phyloP scores from a whole-genome alignment of 2,888 invertebrate species.

The Nephrocerus scutellatus region DNA sequence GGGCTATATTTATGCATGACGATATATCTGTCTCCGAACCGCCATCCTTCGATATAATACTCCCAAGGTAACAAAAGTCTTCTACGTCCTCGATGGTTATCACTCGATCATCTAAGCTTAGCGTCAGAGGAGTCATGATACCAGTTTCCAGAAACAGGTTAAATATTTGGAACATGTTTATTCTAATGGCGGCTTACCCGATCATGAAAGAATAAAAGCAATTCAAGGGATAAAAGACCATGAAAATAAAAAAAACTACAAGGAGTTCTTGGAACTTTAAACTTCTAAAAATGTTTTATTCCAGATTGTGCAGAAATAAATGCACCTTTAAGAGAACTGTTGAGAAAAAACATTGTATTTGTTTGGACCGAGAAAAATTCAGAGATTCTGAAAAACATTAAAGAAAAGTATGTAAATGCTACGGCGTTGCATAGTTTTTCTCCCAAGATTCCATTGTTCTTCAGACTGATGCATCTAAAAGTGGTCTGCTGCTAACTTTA shows the following conservation, averaged over 20 bases:
- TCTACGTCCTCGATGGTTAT: too few species aligned
- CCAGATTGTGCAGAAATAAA: constrained; percentile 5
- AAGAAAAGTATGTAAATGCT: constrained; percentile 25
- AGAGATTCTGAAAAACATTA: constrained; percentile 20
- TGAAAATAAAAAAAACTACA: constrained; percentile 26
- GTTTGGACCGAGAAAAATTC: constrained; percentile 20
- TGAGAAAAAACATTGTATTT: constrained; percentile 23
- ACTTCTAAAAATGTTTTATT: constrained; percentile 16
- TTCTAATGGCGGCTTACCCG: too few species aligned
- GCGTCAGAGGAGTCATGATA: too few species aligned
- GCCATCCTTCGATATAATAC: too few species aligned
- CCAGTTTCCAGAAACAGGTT: too few species aligned
- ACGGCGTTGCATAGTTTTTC: constrained; percentile 11
- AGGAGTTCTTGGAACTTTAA: constrained; percentile 28
- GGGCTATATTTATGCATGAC: too few species aligned
- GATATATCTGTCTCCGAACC: too few species aligned
- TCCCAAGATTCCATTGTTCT: constrained; percentile 6
- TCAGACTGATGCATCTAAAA: constrained; percentile 19
- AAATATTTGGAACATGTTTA: too few species aligned
- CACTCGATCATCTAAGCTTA: too few species aligned
- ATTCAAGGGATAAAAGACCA: constrained; percentile 18
- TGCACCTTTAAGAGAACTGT: constrained; percentile 15
- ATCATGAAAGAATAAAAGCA: too few species aligned
- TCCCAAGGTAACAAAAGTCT: too few species aligned
- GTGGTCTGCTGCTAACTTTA: too few species aligned